Percentiles rank a stretch among this genome's conserved stretches.
phyloP scores from a whole-genome alignment of 2,113 vertebrate species.

The Elgaria multicarinata region DNA sequence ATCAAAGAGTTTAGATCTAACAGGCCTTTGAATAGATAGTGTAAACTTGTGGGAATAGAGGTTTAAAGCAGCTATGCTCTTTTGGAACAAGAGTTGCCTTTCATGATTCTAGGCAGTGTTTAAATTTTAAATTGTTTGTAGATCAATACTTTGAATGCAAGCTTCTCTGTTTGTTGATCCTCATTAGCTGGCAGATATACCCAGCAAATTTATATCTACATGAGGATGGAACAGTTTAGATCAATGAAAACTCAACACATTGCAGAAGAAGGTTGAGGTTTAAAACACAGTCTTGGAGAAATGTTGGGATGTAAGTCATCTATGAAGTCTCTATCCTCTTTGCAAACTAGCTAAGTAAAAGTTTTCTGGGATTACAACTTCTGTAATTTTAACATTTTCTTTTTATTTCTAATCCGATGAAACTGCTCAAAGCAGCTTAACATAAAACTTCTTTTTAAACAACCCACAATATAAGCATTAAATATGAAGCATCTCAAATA shows the following conservation, averaged over 20 bases:
- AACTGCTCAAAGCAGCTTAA: neutral
- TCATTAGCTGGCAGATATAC: neutral
- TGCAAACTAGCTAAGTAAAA: neutral
- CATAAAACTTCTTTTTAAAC: neutral
- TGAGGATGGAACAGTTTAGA: neutral
- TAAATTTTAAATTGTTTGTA: constrained; percentile 57
- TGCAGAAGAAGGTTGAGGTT: neutral
- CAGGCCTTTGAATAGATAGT: constrained; percentile 68
- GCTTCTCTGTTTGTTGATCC: constrained; percentile 15
- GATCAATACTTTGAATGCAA: constrained; percentile 36
- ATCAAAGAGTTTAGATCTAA: constrained; percentile 74
- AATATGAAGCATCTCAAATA: neutral
- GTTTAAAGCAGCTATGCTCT: constrained; percentile 53
- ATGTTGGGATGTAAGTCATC: neutral
- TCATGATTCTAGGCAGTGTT: constrained; percentile 35
- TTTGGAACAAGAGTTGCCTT: constrained; percentile 34
- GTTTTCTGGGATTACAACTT: neutral
- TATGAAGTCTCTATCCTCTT: neutral
- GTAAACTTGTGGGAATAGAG: constrained; percentile 67
- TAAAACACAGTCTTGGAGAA: neutral
- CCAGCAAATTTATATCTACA: neutral
- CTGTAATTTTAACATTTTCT: neutral
- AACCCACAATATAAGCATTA: neutral
- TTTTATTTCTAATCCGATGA: neutral
- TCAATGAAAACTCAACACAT: neutral